Conservation (phyloP, 2,113 vertebrate genomes). For the Rhea pennata region DNA sequence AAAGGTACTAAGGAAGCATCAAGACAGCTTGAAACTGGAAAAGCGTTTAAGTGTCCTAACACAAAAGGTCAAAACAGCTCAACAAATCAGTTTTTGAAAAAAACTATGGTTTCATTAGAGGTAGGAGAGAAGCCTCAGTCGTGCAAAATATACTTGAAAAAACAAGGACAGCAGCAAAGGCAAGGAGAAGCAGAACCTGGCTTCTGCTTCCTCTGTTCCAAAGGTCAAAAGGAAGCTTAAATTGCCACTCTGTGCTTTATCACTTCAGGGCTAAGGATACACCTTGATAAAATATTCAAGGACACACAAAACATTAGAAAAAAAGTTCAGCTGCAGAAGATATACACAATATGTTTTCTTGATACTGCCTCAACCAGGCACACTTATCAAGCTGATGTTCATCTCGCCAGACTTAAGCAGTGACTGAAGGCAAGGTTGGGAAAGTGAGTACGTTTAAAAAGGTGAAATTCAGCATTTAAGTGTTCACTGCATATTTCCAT, state of each 20-base stretch:
- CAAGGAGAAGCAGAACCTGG: constrained; percentile 3
- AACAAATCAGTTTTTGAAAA: background rate
- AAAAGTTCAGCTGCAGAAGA: background rate
- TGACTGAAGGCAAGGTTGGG: background rate
- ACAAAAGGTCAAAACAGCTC: background rate
- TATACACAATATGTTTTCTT: background rate
- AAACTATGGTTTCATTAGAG: background rate
- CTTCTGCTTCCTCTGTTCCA: constrained; percentile 21
- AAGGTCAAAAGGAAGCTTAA: background rate
- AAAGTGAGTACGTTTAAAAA: background rate
- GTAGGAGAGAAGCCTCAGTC: rapidly evolving
- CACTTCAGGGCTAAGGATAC: background rate
- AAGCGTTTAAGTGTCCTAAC: background rate
- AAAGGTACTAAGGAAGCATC: background rate
- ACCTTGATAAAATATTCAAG: background rate
- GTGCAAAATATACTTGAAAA: background rate
- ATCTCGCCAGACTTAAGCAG: background rate
- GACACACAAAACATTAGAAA: background rate
- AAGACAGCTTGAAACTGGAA: background rate
- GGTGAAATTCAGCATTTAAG: background rate
- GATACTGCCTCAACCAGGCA: background rate
- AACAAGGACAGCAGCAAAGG: constrained; percentile 7
- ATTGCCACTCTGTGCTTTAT: background rate
- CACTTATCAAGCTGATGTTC: background rate
- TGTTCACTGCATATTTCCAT: background rate